Evolutionary conservation across 2,797 vertebrate species (phyloP).

Genomic region (Amazona finschi): DNA sequence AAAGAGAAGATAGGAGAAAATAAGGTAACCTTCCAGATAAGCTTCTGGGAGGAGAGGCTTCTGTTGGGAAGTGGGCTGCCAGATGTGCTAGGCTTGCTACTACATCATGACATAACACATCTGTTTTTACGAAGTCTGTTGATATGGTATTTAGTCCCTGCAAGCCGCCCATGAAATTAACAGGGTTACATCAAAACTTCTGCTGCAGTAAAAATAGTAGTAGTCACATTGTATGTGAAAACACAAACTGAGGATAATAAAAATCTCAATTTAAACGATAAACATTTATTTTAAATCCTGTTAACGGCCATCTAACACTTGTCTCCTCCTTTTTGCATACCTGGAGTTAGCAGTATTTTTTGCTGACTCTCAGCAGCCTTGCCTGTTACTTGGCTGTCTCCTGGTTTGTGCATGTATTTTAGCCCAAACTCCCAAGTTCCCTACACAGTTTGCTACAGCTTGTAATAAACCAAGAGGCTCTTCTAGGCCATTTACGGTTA

Average conservation of each 20-base stretch:
- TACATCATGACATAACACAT: background rate
- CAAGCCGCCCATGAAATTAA: background rate
- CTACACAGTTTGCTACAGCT: background rate
- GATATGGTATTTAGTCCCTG: background rate
- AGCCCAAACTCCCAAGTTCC: background rate
- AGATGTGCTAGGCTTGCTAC: background rate
- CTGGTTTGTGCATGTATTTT: background rate
- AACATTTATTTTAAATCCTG: background rate
- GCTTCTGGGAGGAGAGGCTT: background rate
- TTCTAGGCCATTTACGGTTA: background rate
- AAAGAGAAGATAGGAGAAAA: background rate
- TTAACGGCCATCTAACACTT: background rate
- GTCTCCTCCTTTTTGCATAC: background rate
- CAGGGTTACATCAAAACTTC: background rate
- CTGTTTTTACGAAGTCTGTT: background rate
- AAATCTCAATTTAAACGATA: background rate
- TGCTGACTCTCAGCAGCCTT: background rate
- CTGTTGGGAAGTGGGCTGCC: background rate
- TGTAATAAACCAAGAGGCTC: background rate
- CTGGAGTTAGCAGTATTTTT: background rate
- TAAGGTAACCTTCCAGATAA: background rate
- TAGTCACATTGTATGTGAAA: background rate
- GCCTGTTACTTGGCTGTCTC: background rate
- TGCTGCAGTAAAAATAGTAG: background rate
- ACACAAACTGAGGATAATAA: background rate